Percentiles rank a stretch among this genome's conserved stretches.
These are phyloP conservation scores for Pemphigus obesinymphae DNA, from an alignment of 1,140 invertebrate genomes.

Conservation along the genomic window DNA sequence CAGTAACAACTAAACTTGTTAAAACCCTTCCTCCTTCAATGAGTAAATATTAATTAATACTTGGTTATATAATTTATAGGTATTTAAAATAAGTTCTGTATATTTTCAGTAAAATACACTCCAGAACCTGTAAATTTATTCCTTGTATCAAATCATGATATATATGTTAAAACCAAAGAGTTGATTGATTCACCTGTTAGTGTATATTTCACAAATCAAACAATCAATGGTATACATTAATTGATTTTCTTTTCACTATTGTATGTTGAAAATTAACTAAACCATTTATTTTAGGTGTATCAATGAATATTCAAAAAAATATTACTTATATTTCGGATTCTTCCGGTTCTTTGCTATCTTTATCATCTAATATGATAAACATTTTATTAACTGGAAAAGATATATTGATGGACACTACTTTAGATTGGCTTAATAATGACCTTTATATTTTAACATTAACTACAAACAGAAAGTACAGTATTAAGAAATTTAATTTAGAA, in stretches of 20 bases:
- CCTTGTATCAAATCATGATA: constrained; percentile 1
- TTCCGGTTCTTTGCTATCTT: constrained; percentile 58
- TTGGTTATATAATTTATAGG: not conserved
- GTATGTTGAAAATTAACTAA: not conserved
- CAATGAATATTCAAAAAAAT: constrained; percentile 65
- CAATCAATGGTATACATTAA: constrained; percentile 1
- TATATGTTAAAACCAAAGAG: not conserved
- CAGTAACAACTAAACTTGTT: constrained; percentile 58
- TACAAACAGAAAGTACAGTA: constrained; percentile 58
- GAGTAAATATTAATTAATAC: constrained; percentile 53
- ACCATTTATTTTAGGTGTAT: constrained; percentile 59
- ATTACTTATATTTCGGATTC: constrained; percentile 72
- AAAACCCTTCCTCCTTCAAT: constrained; percentile 62
- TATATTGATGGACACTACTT: constrained; percentile 55
- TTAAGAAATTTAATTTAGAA: constrained; percentile 68
- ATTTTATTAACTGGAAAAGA: not conserved
- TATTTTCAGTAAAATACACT: constrained; percentile 17
- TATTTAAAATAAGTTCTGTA: not conserved
- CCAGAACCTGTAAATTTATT: constrained; percentile 27
- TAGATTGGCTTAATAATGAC: constrained; percentile 82
- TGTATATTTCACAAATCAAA: constrained; percentile 8
- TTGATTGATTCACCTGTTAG: constrained; percentile 2
- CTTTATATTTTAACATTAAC: constrained; percentile 67
- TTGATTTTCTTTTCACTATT: not conserved
- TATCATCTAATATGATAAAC: constrained; percentile 50